These are phyloP conservation scores for Latrodectus hesperus DNA, from an alignment of 2,888 invertebrate species.

Conservation along the genomic window DNA sequence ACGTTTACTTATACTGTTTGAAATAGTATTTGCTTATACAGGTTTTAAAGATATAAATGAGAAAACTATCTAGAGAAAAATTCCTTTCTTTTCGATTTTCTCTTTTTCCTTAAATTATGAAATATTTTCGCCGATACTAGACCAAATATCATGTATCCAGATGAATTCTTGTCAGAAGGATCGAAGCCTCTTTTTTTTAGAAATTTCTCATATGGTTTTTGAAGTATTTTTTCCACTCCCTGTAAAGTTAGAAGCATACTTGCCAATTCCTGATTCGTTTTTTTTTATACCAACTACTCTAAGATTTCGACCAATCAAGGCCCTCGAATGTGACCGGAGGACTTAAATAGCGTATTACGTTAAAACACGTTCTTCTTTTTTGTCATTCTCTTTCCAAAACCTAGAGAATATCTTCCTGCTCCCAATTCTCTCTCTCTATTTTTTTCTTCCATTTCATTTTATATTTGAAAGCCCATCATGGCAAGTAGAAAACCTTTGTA, in stretches of 20 bases:
- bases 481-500: conserved; percentile 19
- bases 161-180: conserved; percentile 43
- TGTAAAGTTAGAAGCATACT: conserved; percentile 13
- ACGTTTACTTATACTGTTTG: too few relatives aligned
- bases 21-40: too few relatives aligned
- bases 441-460: conserved; percentile 20
- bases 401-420: neutral
- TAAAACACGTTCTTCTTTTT: conserved; percentile 3
- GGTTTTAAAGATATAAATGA: too few relatives aligned
- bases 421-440: conserved; percentile 1
- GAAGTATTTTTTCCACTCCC: neutral
- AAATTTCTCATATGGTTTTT: conserved; percentile 29
- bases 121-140: conserved; percentile 48
- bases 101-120: conserved; percentile 26
- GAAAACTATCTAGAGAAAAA: neutral
- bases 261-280: conserved; percentile 44
- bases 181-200: conserved; percentile 4
- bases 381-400: neutral
- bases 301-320: conserved; percentile 54
- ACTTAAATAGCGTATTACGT: conserved; percentile 60
- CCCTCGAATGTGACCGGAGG: conserved; percentile 55
- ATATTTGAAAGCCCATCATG: conserved; percentile 24
- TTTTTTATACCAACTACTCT: conserved; percentile 25
- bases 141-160: conserved; percentile 48
- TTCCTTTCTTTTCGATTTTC: neutral